Evolutionary conservation across 2,113 vertebrate species (phyloP).

Genomic region (Cricetomys ansorgei): DNA sequence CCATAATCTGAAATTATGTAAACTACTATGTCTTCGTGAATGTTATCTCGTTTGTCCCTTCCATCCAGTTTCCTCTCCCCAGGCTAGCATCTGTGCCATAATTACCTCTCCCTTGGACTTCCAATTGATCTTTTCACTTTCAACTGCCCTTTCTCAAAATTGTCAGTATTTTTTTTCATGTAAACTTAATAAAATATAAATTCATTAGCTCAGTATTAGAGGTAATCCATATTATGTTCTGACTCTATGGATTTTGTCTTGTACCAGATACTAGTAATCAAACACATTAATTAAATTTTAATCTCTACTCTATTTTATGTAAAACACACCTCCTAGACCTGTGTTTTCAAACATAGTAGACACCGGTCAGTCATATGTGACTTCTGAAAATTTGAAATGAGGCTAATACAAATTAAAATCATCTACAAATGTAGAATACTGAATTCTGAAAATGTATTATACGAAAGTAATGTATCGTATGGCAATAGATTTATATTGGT

Average conservation of each 20-base stretch:
- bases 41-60: not conserved
- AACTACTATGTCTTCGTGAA: not conserved
- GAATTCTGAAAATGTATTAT: not conserved
- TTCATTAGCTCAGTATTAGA: not conserved
- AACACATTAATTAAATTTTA: not conserved
- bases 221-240: not conserved
- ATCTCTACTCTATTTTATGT: not conserved
- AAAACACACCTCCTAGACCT: not conserved
- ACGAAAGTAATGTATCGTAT: not conserved
- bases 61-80: not conserved
- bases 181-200: slow-evolving; percentile 29
- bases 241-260: not conserved
- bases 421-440: not conserved
- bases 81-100: not conserved
- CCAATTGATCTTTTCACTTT: slow-evolving; percentile 53
- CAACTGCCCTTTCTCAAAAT: slow-evolving; percentile 27
- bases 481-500: slow-evolving; percentile 22
- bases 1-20: not conserved
- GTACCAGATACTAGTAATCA: not conserved
- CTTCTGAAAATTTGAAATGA: slow-evolving; percentile 1
- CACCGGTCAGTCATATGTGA: not conserved
- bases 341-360: not conserved
- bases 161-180: not conserved
- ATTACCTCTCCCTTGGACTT: slow-evolving; percentile 19
- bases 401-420: not conserved